A percentile compares a stretch with the other conserved stretches of the same genome.
Conservation (phyloP, 2,113 vertebrate species). For the Pangasianodon gigas region DNA sequence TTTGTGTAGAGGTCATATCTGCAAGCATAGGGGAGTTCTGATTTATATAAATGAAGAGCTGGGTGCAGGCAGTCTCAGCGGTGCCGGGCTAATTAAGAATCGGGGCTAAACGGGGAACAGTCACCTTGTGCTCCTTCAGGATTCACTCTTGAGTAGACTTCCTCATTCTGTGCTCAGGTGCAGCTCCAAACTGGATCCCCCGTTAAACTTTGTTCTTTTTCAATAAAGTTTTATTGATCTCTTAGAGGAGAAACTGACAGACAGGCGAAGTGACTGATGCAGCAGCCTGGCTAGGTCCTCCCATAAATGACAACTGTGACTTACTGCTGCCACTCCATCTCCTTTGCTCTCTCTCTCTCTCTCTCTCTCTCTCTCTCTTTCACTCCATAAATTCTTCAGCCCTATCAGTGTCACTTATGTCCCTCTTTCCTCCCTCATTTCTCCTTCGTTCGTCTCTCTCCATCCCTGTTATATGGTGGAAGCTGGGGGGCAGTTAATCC, state of each 20-base stretch:
- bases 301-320: constrained; percentile 46
- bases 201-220: constrained; percentile 38
- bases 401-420: constrained; percentile 64
- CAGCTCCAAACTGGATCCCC: constrained; percentile 15
- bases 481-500: constrained; percentile 73
- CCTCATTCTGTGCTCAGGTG: constrained; percentile 31
- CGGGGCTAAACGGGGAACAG: constrained; percentile 59
- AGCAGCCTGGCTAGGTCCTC: constrained; percentile 2
- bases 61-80: constrained; percentile 48
- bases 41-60: constrained; percentile 57
- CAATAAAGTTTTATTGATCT: constrained; percentile 41
- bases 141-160: constrained; percentile 39
- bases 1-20: constrained; percentile 53
- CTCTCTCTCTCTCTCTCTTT: constrained; percentile 43
- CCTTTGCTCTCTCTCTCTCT: constrained; percentile 22
- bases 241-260: constrained; percentile 24
- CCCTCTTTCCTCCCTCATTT: constrained; percentile 49
- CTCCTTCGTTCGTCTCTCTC: constrained; percentile 49
- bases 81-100: constrained; percentile 57
- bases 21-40: constrained; percentile 41
- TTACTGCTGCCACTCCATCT: constrained; percentile 35
- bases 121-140: constrained; percentile 58
- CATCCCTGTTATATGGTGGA: constrained; percentile 65
- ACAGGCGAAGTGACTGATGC: constrained; percentile 27
- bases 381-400: constrained; percentile 58